These are phyloP conservation scores for Camelus bactrianus DNA, from an alignment of 2,113 vertebrate species.

Conservation along the genomic window DNA sequence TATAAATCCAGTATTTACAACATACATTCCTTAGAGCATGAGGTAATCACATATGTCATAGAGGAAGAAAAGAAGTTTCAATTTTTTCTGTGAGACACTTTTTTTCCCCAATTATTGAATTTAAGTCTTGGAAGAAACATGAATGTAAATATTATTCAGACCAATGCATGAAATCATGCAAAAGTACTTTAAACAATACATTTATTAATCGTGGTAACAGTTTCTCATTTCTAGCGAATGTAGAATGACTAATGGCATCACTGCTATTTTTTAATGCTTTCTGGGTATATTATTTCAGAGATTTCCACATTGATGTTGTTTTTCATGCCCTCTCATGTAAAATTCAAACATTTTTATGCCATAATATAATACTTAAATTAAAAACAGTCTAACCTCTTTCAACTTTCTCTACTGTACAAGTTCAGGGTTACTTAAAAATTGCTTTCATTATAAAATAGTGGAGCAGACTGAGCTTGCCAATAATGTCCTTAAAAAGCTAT, in stretches of 20 bases:
- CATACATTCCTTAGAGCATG: constrained; percentile 50
- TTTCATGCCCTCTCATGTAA: neutral
- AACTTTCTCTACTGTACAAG: neutral
- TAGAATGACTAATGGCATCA: neutral
- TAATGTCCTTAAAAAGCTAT: neutral
- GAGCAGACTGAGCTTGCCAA: neutral
- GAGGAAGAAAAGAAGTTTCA: neutral
- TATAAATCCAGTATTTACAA: constrained; percentile 38
- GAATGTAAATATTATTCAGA: neutral
- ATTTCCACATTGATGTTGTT: neutral
- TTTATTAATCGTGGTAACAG: neutral
- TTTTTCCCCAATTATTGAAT: neutral
- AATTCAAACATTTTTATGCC: constrained; percentile 9
- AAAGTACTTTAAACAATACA: neutral
- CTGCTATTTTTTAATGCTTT: neutral
- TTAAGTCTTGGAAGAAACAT: constrained; percentile 32
- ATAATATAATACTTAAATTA: neutral
- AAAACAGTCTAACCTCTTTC: constrained; percentile 28
- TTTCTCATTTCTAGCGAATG: neutral
- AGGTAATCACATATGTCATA: constrained; percentile 58
- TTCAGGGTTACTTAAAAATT: constrained; percentile 28
- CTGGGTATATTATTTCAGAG: neutral
- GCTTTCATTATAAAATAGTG: constrained; percentile 39
- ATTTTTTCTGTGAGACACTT: neutral
- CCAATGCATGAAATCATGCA: neutral